Percentiles rank a stretch among this genome's conserved stretches.
Conservation (phyloP, 1,140 invertebrate species). For the Drosophila baimaii region DNA sequence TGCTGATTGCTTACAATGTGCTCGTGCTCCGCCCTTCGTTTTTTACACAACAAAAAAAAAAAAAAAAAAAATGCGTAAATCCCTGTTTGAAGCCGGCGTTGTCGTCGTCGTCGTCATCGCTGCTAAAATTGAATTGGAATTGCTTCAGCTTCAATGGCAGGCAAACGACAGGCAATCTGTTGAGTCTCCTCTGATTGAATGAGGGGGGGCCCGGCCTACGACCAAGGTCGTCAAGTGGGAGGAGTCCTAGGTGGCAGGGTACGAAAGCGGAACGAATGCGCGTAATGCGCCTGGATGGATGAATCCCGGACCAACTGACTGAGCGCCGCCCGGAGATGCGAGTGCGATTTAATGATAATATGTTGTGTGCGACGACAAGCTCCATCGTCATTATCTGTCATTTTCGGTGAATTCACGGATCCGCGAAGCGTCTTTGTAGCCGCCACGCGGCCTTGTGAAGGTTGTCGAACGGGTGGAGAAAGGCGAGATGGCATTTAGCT, state of each 20-base stretch:
- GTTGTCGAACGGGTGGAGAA: background rate
- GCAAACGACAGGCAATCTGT: constrained; percentile 80
- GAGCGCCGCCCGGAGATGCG: constrained; percentile 32
- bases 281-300: constrained; percentile 62
- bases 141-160: constrained; percentile 78
- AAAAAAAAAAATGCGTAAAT: constrained; percentile 72
- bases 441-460: constrained; percentile 11
- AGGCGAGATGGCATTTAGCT: background rate
- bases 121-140: constrained; percentile 81
- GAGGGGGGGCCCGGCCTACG: constrained; percentile 13
- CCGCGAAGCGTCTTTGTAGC: background rate
- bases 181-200: constrained; percentile 75
- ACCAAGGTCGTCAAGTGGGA: constrained; percentile 16
- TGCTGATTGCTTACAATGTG: constrained; percentile 70
- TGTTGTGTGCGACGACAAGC: constrained; percentile 49
- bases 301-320: constrained; percentile 33
- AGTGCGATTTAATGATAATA: constrained; percentile 59
- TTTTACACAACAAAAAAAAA: constrained; percentile 49
- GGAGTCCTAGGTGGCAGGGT: background rate
- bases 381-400: constrained; percentile 50
- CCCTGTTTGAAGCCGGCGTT: constrained; percentile 53
- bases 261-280: constrained; percentile 52
- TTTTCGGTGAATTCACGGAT: constrained; percentile 36
- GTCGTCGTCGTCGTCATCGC: constrained; percentile 57
- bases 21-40: constrained; percentile 33